These are phyloP conservation scores for Gadus chalcogrammus DNA, from an alignment of 2,113 vertebrate species.

Conservation along the genomic window DNA sequence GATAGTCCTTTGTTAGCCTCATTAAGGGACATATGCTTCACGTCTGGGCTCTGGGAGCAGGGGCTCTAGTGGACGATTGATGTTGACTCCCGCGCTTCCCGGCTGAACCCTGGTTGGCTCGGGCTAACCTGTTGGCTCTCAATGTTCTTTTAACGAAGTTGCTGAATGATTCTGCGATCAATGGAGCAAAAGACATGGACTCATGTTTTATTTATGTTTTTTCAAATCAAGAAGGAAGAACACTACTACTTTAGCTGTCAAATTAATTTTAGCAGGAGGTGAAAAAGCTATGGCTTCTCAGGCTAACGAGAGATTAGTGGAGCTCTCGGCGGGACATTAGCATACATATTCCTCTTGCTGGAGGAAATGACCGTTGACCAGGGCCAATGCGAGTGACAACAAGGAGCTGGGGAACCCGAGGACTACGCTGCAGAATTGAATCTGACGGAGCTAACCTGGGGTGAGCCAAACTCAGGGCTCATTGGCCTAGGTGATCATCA, in stretches of 20 bases:
- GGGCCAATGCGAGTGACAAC: neutral
- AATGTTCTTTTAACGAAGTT: no score
- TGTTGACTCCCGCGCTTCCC: conserved; percentile 37
- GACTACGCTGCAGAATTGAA: neutral
- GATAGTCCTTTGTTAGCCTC: conserved; percentile 80
- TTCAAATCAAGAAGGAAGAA: no score
- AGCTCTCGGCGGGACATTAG: no score
- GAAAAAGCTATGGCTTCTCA: no score
- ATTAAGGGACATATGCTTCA: conserved; percentile 86
- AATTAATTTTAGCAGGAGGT: no score
- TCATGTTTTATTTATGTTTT: no score
- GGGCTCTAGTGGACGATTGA: conserved; percentile 73
- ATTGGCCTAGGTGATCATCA: conserved; percentile 28
- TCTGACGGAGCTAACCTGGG: conserved; percentile 15
- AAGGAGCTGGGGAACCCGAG: neutral
- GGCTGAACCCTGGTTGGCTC: conserved; percentile 45
- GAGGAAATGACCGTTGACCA: conserved; percentile 16
- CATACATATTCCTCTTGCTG: conserved; percentile 1
- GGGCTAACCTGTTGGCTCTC: no score
- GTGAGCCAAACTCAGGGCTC: conserved; percentile 24
- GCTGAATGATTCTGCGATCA: no score
- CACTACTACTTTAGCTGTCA: no score
- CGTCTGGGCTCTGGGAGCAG: conserved; percentile 71
- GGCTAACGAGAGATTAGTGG: no score
- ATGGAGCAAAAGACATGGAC: no score